phyloP scores from a whole-genome alignment of 2,888 invertebrate genomes.

The Napeogenes sylphis region DNA sequence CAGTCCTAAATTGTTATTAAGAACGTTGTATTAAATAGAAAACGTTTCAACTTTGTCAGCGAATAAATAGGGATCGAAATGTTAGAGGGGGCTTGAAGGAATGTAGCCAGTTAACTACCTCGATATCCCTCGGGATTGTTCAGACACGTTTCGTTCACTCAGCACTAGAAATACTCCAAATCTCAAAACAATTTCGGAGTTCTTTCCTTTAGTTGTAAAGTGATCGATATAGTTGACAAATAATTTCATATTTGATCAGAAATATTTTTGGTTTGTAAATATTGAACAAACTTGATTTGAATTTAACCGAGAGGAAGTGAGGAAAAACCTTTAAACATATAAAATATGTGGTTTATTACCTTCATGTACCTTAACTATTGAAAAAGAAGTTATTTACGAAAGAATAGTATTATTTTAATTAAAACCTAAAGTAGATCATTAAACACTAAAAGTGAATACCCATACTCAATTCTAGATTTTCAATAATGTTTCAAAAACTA shows the following conservation, averaged over 20 bases:
- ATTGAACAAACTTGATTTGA: neutral
- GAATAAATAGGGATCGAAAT: slow-evolving; percentile 46
- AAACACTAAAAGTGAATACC: too few species aligned
- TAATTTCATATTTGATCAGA: slow-evolving; percentile 42
- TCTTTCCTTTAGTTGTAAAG: slow-evolving; percentile 51
- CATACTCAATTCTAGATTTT: too few species aligned
- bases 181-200: slow-evolving; percentile 64
- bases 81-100: slow-evolving; percentile 49
- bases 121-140: slow-evolving; percentile 51
- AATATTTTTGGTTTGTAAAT: slow-evolving; percentile 25
- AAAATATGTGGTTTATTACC: too few species aligned
- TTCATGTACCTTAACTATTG: too few species aligned
- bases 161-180: slow-evolving; percentile 57
- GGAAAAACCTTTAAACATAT: too few species aligned
- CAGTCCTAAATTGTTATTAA: too few species aligned
- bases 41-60: neutral
- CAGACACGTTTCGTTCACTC: slow-evolving; percentile 63
- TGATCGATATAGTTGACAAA: slow-evolving; percentile 52
- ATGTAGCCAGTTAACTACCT: slow-evolving; percentile 59
- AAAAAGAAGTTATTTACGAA: too few species aligned
- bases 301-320: too few species aligned
- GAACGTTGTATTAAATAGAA: neutral
- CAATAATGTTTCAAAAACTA: too few species aligned
- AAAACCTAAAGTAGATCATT: too few species aligned
- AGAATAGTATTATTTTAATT: too few species aligned